Percentiles rank a stretch among this genome's conserved stretches.
Evolutionary conservation across 1,140 invertebrate genomes (phyloP).

Genomic region (Triops cancriformis): DNA sequence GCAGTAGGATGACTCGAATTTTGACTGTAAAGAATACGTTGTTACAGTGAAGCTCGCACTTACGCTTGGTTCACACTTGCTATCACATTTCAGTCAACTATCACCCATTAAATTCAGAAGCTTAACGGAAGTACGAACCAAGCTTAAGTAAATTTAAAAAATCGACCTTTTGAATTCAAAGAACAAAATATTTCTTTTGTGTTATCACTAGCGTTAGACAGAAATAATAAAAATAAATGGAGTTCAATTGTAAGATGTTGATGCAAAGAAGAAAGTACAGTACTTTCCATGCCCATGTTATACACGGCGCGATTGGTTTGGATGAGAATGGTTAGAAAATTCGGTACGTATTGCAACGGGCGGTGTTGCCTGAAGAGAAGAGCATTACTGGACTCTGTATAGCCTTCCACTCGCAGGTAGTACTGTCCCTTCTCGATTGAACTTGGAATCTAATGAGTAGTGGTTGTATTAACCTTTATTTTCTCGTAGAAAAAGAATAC

Average conservation of each 20-base stretch:
- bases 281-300: constrained; percentile 40
- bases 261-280: constrained; percentile 14
- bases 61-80: too few relatives aligned
- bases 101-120: too few relatives aligned
- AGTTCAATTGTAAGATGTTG: not conserved
- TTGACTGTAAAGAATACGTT: constrained; percentile 36
- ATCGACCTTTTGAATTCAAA: too few relatives aligned
- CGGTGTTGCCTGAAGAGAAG: constrained; percentile 38
- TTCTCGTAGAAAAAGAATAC: not conserved
- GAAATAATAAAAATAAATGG: too few relatives aligned
- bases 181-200: too few relatives aligned
- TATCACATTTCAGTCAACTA: too few relatives aligned
- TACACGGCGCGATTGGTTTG: constrained; percentile 43
- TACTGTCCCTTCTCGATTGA: not conserved
- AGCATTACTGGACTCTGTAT: not conserved
- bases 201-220: too few relatives aligned
- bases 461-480: not conserved
- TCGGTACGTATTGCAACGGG: constrained; percentile 37
- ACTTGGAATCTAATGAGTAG: not conserved
- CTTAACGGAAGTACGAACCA: too few relatives aligned
- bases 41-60: too few relatives aligned
- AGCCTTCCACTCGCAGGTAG: not conserved
- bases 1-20: constrained; percentile 44
- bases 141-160: too few relatives aligned
- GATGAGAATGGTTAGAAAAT: constrained; percentile 43